A percentile compares a stretch with the other conserved stretches of the same genome.
Conservation (phyloP, 1,140 invertebrate species). For the Mercenaria mercenaria region DNA sequence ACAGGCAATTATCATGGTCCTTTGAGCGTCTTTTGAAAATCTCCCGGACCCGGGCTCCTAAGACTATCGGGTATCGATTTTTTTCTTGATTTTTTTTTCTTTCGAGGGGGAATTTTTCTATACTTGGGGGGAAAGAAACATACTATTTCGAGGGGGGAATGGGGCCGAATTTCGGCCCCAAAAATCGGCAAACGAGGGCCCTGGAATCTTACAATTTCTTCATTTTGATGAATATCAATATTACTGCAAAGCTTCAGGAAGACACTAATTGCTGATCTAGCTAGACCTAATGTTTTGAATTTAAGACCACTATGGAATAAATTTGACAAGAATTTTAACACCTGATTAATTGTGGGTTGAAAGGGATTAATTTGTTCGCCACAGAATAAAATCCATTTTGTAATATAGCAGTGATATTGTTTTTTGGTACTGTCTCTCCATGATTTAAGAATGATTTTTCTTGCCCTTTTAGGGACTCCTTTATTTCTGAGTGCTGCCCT, state of each 20-base stretch:
- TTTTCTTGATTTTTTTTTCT: too few relatives aligned
- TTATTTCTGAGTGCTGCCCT: constrained; percentile 24
- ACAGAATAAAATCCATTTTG: constrained; percentile 50
- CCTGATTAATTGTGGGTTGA: constrained; percentile 11
- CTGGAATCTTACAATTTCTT: constrained; percentile 45
- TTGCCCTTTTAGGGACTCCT: constrained; percentile 32
- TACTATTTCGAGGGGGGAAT: too few relatives aligned
- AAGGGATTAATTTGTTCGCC: constrained; percentile 25
- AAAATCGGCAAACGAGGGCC: too few relatives aligned
- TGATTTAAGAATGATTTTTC: constrained; percentile 40
- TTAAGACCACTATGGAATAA: constrained; percentile 31
- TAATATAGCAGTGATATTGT: constrained; percentile 50
- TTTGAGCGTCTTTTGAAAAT: too few relatives aligned
- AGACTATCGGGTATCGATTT: too few relatives aligned
- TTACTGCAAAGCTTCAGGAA: background rate
- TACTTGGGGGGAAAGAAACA: too few relatives aligned
- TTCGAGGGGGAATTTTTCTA: too few relatives aligned
- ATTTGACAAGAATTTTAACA: constrained; percentile 15
- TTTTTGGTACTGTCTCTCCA: constrained; percentile 49
- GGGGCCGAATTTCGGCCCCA: too few relatives aligned
- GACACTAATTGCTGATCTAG: constrained; percentile 27
- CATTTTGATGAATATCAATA: constrained; percentile 40
- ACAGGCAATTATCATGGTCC: too few relatives aligned
- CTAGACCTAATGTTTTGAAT: constrained; percentile 30
- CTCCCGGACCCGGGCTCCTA: too few relatives aligned